These are phyloP conservation scores for Mythimna loreyi DNA, from an alignment of 2,888 invertebrate genomes.

Conservation along the genomic window DNA sequence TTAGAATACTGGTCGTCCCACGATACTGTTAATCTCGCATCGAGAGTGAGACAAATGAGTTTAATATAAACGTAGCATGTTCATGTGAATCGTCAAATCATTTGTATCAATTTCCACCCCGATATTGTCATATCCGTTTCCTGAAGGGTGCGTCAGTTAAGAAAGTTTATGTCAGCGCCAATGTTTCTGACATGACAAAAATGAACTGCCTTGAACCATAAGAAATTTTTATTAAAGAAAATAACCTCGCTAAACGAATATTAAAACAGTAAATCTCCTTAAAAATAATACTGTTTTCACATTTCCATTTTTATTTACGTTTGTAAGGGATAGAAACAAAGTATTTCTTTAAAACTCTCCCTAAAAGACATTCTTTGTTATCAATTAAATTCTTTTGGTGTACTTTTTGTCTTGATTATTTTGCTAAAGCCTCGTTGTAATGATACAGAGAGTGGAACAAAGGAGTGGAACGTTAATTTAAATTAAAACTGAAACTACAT, in stretches of 20 bases:
- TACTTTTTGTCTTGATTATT: conserved; percentile 79
- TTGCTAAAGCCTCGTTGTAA: conserved; percentile 72
- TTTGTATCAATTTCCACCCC: conserved; percentile 77
- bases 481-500: conserved; percentile 31
- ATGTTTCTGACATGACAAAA: conserved; percentile 30
- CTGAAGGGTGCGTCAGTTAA: conserved; percentile 59
- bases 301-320: conserved; percentile 55
- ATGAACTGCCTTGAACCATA: conserved; percentile 20
- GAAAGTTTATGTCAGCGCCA: conserved; percentile 50
- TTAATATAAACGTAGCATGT: conserved; percentile 50
- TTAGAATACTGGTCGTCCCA: conserved; percentile 32
- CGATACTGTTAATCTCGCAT: conserved; percentile 55
- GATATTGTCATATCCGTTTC: conserved; percentile 72
- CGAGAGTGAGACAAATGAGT: conserved; percentile 71
- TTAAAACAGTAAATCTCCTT: conserved; percentile 36
- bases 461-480: conserved; percentile 42
- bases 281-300: conserved; percentile 40
- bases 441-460: conserved; percentile 37
- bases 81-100: conserved; percentile 76
- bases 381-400: conserved; percentile 87
- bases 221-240: conserved; percentile 18
- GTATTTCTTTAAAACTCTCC: conserved; percentile 48
- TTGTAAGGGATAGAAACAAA: conserved; percentile 55
- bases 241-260: conserved; percentile 16
- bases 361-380: conserved; percentile 78